phyloP scores from a whole-genome alignment of 2,113 vertebrate species.

The Elephantulus edwardii region DNA sequence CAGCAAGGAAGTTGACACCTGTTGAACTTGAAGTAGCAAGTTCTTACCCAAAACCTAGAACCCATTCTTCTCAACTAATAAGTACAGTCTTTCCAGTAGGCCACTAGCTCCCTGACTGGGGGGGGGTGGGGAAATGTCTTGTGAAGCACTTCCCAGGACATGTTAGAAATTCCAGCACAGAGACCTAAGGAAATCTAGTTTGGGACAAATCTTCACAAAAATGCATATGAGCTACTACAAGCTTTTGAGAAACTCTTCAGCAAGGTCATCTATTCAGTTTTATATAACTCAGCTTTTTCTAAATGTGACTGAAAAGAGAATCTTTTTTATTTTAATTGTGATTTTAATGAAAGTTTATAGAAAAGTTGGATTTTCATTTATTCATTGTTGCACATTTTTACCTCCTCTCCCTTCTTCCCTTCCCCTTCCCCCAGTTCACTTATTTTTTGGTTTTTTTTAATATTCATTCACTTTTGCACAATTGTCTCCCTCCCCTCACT shows the following conservation, averaged over 20 bases:
- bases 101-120: neutral
- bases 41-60: neutral
- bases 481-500: too few relatives aligned
- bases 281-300: neutral
- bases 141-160: neutral
- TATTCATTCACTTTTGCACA: too few relatives aligned
- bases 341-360: too few relatives aligned
- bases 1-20: neutral
- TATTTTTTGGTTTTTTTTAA: too few relatives aligned
- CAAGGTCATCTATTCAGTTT: neutral
- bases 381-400: too few relatives aligned
- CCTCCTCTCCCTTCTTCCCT: too few relatives aligned
- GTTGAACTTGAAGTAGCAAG: neutral
- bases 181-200: neutral
- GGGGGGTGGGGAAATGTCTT: too few relatives aligned
- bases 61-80: neutral
- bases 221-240: neutral
- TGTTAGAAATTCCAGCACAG: neutral
- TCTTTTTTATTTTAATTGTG: too few relatives aligned
- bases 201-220: neutral
- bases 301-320: neutral
- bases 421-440: too few relatives aligned
- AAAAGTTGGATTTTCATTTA: too few relatives aligned
- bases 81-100: neutral
- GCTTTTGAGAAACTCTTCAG: neutral